Conservation (phyloP, 2,888 invertebrate genomes). For the Heliconius ethilla region DNA sequence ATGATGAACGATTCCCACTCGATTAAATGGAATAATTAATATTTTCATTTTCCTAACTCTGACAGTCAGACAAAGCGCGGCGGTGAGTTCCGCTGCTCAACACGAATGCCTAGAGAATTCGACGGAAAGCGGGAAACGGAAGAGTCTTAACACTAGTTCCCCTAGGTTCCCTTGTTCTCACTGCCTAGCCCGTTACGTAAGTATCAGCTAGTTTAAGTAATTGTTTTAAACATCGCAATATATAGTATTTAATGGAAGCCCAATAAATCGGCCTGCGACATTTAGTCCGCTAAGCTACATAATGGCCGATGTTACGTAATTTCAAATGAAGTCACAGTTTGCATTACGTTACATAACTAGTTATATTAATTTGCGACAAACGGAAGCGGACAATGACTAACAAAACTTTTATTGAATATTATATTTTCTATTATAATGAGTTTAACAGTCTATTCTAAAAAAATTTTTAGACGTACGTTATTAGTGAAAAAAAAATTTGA, state of each 20-base stretch:
- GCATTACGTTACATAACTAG: slow-evolving; percentile 61
- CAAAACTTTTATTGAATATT: slow-evolving; percentile 6
- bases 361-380: slow-evolving; percentile 55
- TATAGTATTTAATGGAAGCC: slow-evolving; percentile 52
- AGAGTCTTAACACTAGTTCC: too few relatives aligned
- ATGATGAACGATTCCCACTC: too few relatives aligned
- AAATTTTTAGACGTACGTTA: not conserved
- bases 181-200: too few relatives aligned
- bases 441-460: not conserved
- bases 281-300: slow-evolving; percentile 61
- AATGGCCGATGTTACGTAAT: slow-evolving; percentile 64
- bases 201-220: not conserved
- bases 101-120: too few relatives aligned
- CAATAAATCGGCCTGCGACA: slow-evolving; percentile 58
- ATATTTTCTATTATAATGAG: not conserved
- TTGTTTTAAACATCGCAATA: slow-evolving; percentile 23
- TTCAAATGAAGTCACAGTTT: slow-evolving; percentile 63
- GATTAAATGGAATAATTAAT: too few relatives aligned
- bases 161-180: too few relatives aligned
- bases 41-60: too few relatives aligned
- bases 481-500: not conserved
- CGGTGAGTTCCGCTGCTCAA: too few relatives aligned
- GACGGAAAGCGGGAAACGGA: too few relatives aligned
- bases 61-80: too few relatives aligned
- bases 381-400: slow-evolving; percentile 42